Base-by-base conservation (phyloP, 2,797 vertebrate species). In the Phaenicophaeus curvirostris region DNA sequence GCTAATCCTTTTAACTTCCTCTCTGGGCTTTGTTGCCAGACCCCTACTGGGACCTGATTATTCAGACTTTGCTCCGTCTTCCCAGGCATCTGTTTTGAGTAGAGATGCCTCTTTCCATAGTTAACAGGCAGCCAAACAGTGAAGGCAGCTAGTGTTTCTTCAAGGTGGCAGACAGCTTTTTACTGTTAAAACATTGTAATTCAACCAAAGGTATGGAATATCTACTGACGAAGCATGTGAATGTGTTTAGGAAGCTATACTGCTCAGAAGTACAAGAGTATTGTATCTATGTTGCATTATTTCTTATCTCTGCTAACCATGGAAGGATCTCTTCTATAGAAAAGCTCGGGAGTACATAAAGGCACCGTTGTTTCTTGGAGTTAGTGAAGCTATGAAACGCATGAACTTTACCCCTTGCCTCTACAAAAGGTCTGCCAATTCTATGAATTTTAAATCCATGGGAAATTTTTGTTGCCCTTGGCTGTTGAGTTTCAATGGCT, bases 361-460 rank as follows among this genome's bases (percentile, higher is more conserved):
- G 95, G 85, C 91, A 91, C 85, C 9, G 62, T 96, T 97, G 89
- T 98, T 92, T 95, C 97, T 95, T 91, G 87, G 90, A 96, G 87
- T 87, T 91, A 94, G 66, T 42, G 90, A 97, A 97, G 81, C 92
- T 96, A 91, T 94, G 95, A 95, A 86, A 94, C 1, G 14, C 77
- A 65, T 97, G 95, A 98, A 97, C 96, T 95, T 89, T 97, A 91
- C 81, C 92, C 93, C 59, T 79, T 71, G 59, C 54, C 48, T 82
- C 86, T 74, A 97, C 95, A 97, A 97, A 95, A 96, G 94, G 89
- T 90, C 95, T 96, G 92, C 93, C 91, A 96, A 75, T 76, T 77
- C 94, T 93, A 74, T 94, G 96, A 96, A 94, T 97, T 97, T 95
- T 90, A 95, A 97, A 95, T 96, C 92, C 92, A 94, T 97, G 95